Evolutionary conservation across 2,113 vertebrate genomes (phyloP).

Genomic region (Tachuris rubrigastra): DNA sequence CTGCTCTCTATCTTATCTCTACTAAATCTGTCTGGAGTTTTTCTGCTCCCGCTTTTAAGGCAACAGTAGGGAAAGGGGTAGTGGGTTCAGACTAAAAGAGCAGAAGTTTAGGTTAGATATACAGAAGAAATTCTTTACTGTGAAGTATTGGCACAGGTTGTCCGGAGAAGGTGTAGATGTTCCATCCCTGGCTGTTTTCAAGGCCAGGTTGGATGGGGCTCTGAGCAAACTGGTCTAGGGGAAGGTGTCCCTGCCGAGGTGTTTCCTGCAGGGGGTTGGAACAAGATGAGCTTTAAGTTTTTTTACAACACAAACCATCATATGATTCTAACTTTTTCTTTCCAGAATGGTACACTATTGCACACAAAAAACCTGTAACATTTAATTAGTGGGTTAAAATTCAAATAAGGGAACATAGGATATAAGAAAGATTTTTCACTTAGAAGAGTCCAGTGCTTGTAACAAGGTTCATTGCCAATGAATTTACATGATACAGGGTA

Average conservation of each 20-base stretch:
- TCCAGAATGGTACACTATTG: neutral
- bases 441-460: neutral
- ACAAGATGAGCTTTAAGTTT: neutral
- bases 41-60: no score
- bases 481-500: neutral
- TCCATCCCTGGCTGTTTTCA: neutral
- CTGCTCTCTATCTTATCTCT: no score
- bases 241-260: neutral
- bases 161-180: neutral
- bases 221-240: no score
- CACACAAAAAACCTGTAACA: neutral
- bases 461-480: neutral
- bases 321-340: neutral
- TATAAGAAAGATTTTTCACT: neutral
- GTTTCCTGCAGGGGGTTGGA: rapidly evolving
- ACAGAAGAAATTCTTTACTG: neutral
- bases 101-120: neutral
- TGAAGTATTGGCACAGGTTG: neutral
- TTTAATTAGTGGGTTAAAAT: neutral
- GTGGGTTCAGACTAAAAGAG: neutral
- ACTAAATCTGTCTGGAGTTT: no score
- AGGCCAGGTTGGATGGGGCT: neutral
- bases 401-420: neutral
- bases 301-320: neutral
- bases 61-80: neutral